Evolutionary conservation across 2,888 invertebrate genomes (phyloP).

Genomic region (Drosophila stalkeri): DNA sequence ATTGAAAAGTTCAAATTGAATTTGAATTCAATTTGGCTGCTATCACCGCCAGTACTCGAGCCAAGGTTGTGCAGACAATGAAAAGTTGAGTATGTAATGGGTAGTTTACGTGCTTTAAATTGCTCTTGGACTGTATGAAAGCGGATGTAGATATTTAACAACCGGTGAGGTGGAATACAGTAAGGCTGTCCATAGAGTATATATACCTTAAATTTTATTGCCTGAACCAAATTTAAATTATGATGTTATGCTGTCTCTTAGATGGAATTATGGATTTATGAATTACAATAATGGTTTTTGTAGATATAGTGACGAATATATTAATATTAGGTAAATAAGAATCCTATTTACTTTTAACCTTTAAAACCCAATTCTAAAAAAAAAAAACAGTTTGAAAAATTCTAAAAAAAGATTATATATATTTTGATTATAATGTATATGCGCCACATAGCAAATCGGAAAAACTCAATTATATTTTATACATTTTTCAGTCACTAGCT

Average conservation of each 20-base stretch:
- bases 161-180: slow-evolving; percentile 1
- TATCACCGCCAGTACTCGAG: slow-evolving; percentile 45
- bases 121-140: neutral
- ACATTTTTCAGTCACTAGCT: too few species aligned
- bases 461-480: too few species aligned
- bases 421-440: too few species aligned
- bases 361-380: too few species aligned
- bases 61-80: slow-evolving; percentile 45
- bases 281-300: neutral
- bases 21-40: slow-evolving; percentile 84
- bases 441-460: too few species aligned
- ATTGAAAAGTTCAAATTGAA: slow-evolving; percentile 85
- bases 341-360: too few species aligned
- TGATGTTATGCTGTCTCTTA: neutral
- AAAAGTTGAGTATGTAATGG: slow-evolving; percentile 67
- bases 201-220: neutral
- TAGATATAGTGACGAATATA: neutral
- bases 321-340: too few species aligned
- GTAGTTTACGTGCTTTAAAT: slow-evolving; percentile 49
- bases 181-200: neutral
- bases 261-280: neutral
- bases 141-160: neutral
- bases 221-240: neutral
- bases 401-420: too few species aligned
- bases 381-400: too few species aligned